phyloP scores from a whole-genome alignment of 2,113 vertebrate species.

The Sprattus sprattus region DNA sequence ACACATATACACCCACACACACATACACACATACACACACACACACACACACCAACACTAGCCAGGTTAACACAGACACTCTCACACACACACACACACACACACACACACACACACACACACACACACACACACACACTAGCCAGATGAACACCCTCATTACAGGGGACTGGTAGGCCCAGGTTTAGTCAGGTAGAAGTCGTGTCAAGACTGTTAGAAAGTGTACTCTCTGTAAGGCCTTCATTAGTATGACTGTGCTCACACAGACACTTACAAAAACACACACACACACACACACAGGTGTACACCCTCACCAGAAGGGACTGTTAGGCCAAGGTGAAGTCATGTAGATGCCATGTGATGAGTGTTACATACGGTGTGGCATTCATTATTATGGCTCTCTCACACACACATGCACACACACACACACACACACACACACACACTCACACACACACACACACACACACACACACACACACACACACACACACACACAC shows the following conservation, averaged over 20 bases:
- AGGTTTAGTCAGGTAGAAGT: not conserved
- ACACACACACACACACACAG: too few species aligned
- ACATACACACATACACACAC: too few species aligned
- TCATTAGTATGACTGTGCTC: not conserved
- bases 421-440: not conserved
- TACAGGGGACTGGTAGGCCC: not conserved
- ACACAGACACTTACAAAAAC: too few species aligned
- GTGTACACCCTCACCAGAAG: too few species aligned
- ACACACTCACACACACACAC: not conserved
- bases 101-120: too few species aligned
- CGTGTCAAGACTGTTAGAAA: not conserved
- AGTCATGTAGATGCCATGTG: not conserved
- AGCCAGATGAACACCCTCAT: too few species aligned
- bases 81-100: too few species aligned
- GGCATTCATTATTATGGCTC: not conserved
- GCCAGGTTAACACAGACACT: too few species aligned
- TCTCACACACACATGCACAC: not conserved
- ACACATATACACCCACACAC: too few species aligned
- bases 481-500: too few species aligned
- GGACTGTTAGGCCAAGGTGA: not conserved
- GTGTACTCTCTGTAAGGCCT: not conserved
- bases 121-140: too few species aligned
- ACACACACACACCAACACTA: too few species aligned
- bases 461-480: not conserved
- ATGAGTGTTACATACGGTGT: not conserved